Evolutionary conservation across 2,113 vertebrate species (phyloP), one percentile per base, ranked within the genome.

Genomic region (Proterorhinus semilunaris): DNA sequence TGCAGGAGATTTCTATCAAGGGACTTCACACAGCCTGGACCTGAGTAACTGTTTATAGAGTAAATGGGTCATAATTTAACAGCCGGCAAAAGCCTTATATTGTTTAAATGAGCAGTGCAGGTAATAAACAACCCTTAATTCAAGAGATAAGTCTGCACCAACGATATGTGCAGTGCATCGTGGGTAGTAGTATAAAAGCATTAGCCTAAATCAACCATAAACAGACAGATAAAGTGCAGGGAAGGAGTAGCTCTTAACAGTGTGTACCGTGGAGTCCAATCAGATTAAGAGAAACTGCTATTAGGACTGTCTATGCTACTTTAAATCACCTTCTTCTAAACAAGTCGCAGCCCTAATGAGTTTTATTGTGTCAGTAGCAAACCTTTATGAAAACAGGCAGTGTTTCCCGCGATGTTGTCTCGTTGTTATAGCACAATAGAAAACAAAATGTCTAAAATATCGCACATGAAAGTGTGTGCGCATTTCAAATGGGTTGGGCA

Each of bases 11-110:
- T 78, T 58, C 45, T 27, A 55, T 45, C 8, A 27, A 27, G 36
- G 13, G 13, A 8, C 65, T 72, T 71, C 64, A 52, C 64, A 47
- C 55, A 55, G 17, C 27, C 17, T n/a, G 27, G 12, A 63, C n/a
- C 44, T 47, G 46, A 48, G 48, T 16, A n/a, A 53, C 5, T 59
- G 65, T 80, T 84, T 69, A 80, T 62, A 10, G 54, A 65, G 64
- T 68, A 65, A 74, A 81, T 65, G 74, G 43, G 10, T 12, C 43
- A 68, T 78, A 45, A 62, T 53, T 74, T 75, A 67, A 51, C 3
- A 51, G 57, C 53, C 51, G 59, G 66, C 55, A 68, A 73, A 72
- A 68, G 21, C 61, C 13, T 46, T 45, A 27, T 57, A 57, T 53
- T 72, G 43, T 62, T 51, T 69, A 10, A 65, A 63, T 42, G 15